Evolutionary conservation across 2,797 vertebrate genomes (phyloP).

Genomic region (Lithobates sylvaticus): DNA sequence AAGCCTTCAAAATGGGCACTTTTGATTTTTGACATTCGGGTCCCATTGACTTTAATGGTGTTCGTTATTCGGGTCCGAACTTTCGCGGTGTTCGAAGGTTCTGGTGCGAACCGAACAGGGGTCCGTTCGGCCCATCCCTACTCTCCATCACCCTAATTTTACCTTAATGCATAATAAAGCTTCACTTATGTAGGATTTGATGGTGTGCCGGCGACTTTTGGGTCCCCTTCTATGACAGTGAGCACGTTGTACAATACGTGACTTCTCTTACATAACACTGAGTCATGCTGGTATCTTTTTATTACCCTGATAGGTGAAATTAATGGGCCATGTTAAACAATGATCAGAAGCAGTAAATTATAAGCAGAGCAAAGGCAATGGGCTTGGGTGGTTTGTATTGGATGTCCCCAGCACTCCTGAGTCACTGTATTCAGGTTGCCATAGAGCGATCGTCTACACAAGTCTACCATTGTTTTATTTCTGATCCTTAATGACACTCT

Average conservation of each 20-base stretch:
- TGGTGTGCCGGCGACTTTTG: too few relatives aligned
- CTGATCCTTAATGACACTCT: not conserved
- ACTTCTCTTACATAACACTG: not conserved
- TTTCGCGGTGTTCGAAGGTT: too few relatives aligned
- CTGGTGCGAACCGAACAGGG: too few relatives aligned
- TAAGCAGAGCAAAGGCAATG: not conserved
- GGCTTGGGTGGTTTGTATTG: not conserved
- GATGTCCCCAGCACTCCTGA: not conserved
- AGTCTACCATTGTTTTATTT: conserved; percentile 8
- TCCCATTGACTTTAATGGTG: too few relatives aligned
- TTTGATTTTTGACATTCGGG: too few relatives aligned
- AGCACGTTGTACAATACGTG: not conserved
- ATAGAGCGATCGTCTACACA: not conserved
- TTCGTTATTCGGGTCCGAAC: too few relatives aligned
- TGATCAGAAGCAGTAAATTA: not conserved
- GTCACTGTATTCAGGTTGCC: conserved; percentile 11
- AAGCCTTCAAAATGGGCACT: too few relatives aligned
- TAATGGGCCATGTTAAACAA: not conserved
- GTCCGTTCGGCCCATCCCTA: too few relatives aligned
- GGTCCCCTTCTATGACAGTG: too few relatives aligned
- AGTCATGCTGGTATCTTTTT: not conserved
- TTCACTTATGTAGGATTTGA: too few relatives aligned
- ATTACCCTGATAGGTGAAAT: not conserved
- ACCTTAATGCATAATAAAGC: too few relatives aligned
- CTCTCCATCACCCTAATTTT: too few relatives aligned